A percentile compares a stretch with the other conserved stretches of the same genome.
phyloP scores from a whole-genome alignment of 2,888 invertebrate genomes.

The Mechanitis mazaeus region DNA sequence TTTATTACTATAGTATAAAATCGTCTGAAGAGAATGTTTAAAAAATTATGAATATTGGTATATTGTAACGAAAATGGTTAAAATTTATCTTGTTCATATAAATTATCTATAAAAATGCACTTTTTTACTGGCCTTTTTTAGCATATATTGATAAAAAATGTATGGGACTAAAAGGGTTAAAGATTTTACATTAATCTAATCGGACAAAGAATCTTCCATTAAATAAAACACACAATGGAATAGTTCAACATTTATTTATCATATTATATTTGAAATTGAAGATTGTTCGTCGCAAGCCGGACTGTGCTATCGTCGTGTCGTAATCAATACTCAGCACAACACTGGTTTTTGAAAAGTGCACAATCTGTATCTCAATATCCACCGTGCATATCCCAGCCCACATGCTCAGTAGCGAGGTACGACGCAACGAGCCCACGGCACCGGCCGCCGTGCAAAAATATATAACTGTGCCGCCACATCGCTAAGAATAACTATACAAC shows the following conservation, averaged over 20 bases:
- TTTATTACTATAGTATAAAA: too few species aligned
- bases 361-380: not conserved
- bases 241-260: constrained; percentile 68
- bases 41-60: too few species aligned
- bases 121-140: too few species aligned
- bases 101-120: too few species aligned
- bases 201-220: not conserved
- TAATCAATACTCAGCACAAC: not conserved
- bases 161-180: too few species aligned
- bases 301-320: constrained; percentile 31
- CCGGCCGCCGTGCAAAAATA: constrained; percentile 62
- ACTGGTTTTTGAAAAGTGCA: not conserved
- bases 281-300: constrained; percentile 40
- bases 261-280: constrained; percentile 55
- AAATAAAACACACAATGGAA: constrained; percentile 38
- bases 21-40: too few species aligned
- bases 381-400: not conserved
- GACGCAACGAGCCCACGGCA: constrained; percentile 31
- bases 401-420: constrained; percentile 14
- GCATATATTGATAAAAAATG: too few species aligned
- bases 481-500: constrained; percentile 37
- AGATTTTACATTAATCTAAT: too few species aligned
- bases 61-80: too few species aligned
- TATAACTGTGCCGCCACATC: constrained; percentile 58
- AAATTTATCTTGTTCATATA: too few species aligned